Evolutionary conservation across 2,888 invertebrate genomes (phyloP).

Genomic region (Aricia artaxerxes): DNA sequence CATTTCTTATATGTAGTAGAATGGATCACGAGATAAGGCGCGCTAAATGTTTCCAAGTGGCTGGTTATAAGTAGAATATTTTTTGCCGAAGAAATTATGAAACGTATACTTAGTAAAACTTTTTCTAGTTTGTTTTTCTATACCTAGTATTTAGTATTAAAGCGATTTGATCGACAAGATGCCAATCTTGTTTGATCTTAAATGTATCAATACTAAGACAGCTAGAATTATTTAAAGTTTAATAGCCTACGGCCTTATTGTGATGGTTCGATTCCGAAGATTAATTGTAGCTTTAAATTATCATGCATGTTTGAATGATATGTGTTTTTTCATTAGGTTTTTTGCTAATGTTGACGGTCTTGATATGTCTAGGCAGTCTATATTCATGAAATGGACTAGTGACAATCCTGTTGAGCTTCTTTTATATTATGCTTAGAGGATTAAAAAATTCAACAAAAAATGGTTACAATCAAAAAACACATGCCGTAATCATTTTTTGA

Average conservation of each 20-base stretch:
- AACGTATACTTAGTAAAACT: conserved; percentile 16
- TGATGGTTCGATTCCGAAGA: conserved; percentile 11
- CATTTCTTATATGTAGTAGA: not conserved
- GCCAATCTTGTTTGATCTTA: conserved; percentile 37
- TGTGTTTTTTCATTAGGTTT: not conserved
- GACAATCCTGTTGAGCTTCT: not conserved
- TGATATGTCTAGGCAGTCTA: not conserved
- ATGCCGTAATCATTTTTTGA: too few species aligned
- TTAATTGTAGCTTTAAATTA: conserved; percentile 22
- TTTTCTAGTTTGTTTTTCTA: conserved; percentile 35
- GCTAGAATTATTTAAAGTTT: conserved; percentile 31
- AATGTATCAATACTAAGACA: conserved; percentile 32
- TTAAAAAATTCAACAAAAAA: not conserved
- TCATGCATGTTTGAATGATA: conserved; percentile 16
- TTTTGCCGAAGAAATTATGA: not conserved
- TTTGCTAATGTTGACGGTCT: not conserved
- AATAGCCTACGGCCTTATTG: conserved; percentile 4
- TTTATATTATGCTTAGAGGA: not conserved
- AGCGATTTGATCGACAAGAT: conserved; percentile 40
- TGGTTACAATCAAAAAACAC: too few species aligned
- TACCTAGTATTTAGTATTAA: conserved; percentile 43
- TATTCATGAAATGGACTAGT: not conserved
- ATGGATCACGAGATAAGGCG: not conserved
- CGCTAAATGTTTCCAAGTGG: not conserved
- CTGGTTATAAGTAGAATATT: conserved; percentile 7